phyloP scores from a whole-genome alignment of 2,888 invertebrate genomes.

The Tetragonula carbonaria region DNA sequence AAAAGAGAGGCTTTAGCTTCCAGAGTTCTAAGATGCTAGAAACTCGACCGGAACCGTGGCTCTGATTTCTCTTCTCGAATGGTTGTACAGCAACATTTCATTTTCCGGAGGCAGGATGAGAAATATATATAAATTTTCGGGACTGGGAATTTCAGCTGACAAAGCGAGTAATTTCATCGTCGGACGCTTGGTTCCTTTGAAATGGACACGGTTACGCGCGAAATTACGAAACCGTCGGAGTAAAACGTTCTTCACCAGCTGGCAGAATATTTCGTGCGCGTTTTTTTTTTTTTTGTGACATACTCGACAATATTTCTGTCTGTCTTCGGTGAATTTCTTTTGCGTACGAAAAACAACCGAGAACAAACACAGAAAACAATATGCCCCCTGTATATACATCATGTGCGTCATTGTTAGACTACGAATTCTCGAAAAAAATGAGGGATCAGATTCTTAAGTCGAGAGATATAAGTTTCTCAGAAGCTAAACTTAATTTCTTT shows the following conservation, averaged over 20 bases:
- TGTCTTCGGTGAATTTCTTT: background rate
- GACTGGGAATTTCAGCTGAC: constrained; percentile 34
- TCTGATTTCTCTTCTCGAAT: background rate
- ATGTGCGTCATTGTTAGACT: background rate
- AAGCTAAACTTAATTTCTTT: no score
- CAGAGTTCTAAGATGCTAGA: background rate
- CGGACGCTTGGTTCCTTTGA: constrained; percentile 23
- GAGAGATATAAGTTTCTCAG: no score
- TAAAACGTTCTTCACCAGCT: background rate
- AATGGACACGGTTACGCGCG: constrained; percentile 14
- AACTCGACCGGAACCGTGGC: no score
- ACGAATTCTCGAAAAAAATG: background rate
- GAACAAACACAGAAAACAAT: background rate
- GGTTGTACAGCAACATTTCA: constrained; percentile 7
- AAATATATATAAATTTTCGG: constrained; percentile 36
- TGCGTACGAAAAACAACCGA: background rate
- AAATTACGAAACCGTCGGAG: constrained; percentile 32
- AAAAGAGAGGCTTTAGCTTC: background rate
- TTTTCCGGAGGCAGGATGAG: background rate
- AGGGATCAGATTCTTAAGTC: background rate
- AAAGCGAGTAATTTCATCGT: constrained; percentile 38
- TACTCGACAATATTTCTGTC: background rate
- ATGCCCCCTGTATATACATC: background rate
- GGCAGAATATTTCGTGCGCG: background rate
- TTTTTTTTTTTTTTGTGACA: background rate